phyloP scores from a whole-genome alignment of 1,140 invertebrate species.

The Heliothis virescens region DNA sequence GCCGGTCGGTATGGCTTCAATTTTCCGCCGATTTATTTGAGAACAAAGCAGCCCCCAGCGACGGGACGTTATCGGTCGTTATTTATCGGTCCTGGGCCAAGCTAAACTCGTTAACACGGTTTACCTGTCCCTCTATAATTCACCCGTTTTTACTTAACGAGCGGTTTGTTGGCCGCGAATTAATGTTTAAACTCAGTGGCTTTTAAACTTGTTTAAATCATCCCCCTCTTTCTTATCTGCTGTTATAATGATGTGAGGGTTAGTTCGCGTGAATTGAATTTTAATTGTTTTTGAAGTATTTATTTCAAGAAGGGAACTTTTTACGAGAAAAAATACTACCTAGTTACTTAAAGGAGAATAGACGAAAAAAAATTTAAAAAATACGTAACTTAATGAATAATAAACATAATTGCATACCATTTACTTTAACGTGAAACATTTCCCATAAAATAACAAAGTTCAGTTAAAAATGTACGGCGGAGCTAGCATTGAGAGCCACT shows the following conservation, averaged over 20 bases:
- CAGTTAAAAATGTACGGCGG: background rate
- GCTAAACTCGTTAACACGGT: slow-evolving; percentile 63
- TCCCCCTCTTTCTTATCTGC: slow-evolving; percentile 43
- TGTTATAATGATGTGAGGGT: slow-evolving; percentile 22
- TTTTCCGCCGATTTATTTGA: slow-evolving; percentile 61
- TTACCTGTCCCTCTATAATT: slow-evolving; percentile 63
- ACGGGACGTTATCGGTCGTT: slow-evolving; percentile 55
- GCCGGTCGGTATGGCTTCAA: slow-evolving; percentile 49
- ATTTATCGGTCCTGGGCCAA: slow-evolving; percentile 57
- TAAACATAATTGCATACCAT: too few species aligned
- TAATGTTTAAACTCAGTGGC: slow-evolving; percentile 57
- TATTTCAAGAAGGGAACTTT: background rate
- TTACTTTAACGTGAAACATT: too few species aligned
- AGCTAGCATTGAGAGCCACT: slow-evolving; percentile 25
- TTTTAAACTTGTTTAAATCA: slow-evolving; percentile 49
- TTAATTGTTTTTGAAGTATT: background rate
- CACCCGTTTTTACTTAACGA: slow-evolving; percentile 63
- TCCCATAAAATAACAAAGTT: background rate
- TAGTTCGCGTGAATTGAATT: slow-evolving; percentile 24
- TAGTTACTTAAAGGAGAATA: too few species aligned
- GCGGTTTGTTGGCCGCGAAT: slow-evolving; percentile 55
- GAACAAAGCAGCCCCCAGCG: slow-evolving; percentile 54
- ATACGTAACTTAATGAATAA: too few species aligned
- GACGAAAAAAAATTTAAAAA: too few species aligned
- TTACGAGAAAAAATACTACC: background rate